Evolutionary conservation across 1,140 invertebrate genomes (phyloP), one percentile per base, ranked within the genome.

Genomic region (Brachionus rotundiformis): DNA sequence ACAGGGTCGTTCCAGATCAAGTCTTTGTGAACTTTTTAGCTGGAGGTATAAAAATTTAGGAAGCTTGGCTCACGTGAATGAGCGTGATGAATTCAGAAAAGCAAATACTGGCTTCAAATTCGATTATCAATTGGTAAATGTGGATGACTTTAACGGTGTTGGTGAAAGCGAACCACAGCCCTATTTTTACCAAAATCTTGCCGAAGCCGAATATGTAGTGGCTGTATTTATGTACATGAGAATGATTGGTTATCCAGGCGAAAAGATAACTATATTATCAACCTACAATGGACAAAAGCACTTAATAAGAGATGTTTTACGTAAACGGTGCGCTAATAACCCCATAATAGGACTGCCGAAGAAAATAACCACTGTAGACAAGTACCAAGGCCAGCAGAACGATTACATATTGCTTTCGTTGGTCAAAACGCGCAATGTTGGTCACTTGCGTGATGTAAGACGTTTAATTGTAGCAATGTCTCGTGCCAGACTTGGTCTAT

Each of bases 261-360:
- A 96, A 76, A 96, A 96, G 88, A 98, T 99, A 82, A 97, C 96
- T 13, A 98, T 99, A 84, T 87, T 99, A n/a, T 98, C 97, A 0
- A 99, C 98, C 0, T 99, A 99, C 87, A 99, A 99, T 89, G 98
- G 98, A 7, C 98, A 99, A 88, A 98, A 98, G 86, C 95, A 98
- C 89, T 90, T 99, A 19, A 94, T 99, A 33, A 88, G 95, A 29
- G 98, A 99, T 89, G 95, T 99, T 7, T 93, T 99, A 63, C 93
- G 95, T 83, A 93, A 94, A 63, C 90, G 96, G 82, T 99, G 97
- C 89, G 94, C 93, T 0, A 92, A 92, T 61, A 99, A 99, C 90
- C 94, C 96, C 0, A 90, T 99, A n/a, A 96, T 99, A 85, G 97
- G 97, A 7, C 89, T 92, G 83, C 97, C 98, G 0, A 92, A 94